Evolutionary conservation across 2,888 invertebrate species (phyloP).

Genomic region (Bimastos eiseni): DNA sequence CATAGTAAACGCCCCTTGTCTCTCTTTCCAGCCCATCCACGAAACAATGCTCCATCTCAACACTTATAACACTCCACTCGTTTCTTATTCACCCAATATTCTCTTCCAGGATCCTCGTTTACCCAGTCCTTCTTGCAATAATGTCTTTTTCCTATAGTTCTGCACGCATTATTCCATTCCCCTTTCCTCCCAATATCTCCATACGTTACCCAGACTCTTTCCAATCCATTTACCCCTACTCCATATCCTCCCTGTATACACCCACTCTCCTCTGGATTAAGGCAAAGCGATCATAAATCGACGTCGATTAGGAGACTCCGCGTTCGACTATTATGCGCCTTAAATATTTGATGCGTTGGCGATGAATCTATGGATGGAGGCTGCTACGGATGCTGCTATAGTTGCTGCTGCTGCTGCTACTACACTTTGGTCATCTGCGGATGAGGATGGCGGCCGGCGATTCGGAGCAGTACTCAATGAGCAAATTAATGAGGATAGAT

Average conservation of each 20-base stretch:
- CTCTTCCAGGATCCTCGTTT: no score
- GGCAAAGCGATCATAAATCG: slow-evolving; percentile 9
- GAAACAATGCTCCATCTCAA: no score
- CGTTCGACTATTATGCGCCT: not conserved
- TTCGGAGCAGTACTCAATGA: not conserved
- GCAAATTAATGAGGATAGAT: slow-evolving; percentile 24
- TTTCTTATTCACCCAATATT: no score
- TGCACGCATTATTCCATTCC: not conserved
- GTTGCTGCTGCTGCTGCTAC: not conserved
- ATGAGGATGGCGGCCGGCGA: not conserved
- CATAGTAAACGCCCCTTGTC: no score
- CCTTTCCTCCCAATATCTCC: not conserved
- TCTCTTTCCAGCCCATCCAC: no score
- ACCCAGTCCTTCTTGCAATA: not conserved
- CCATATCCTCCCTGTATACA: not conserved
- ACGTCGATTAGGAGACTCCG: not conserved
- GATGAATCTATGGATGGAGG: slow-evolving; percentile 9
- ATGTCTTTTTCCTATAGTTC: not conserved
- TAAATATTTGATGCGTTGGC: slow-evolving; percentile 23
- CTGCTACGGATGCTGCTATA: not conserved
- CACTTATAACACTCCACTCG: no score
- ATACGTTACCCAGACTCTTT: not conserved
- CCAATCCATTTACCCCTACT: not conserved
- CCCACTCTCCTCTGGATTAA: not conserved
- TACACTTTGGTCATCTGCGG: not conserved